A percentile compares a stretch with the other conserved stretches of the same genome.
Conservation (phyloP, 2,113 vertebrate genomes). For the Sus scrofa region T2T-Sscrofa CM000828.6:62568001-62568500, state of each 20-base stretch:
- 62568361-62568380: conserved; percentile 57
- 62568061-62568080: conserved; percentile 39
- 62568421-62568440: conserved; percentile 62
- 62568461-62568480: conserved; percentile 68
- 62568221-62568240: neutral
- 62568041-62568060: conserved; percentile 32
- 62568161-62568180: neutral
- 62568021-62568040: neutral
- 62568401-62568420: conserved; percentile 52
- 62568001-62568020: conserved; percentile 20
- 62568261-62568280: neutral
- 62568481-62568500: conserved; percentile 74
- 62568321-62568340: neutral
- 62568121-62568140: conserved; percentile 42
- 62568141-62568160: conserved; percentile 2
- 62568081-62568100: conserved; percentile 46
- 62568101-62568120: conserved; percentile 3
- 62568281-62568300: neutral
- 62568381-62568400: conserved; percentile 11
- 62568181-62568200: neutral
- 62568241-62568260: neutral
- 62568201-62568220: neutral
- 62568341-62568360: conserved; percentile 34
- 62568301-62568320: conserved; percentile 14
- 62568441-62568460: conserved; percentile 54